Evolutionary conservation across 2,113 vertebrate species (phyloP).

Genomic region (Lynx canadensis): DNA sequence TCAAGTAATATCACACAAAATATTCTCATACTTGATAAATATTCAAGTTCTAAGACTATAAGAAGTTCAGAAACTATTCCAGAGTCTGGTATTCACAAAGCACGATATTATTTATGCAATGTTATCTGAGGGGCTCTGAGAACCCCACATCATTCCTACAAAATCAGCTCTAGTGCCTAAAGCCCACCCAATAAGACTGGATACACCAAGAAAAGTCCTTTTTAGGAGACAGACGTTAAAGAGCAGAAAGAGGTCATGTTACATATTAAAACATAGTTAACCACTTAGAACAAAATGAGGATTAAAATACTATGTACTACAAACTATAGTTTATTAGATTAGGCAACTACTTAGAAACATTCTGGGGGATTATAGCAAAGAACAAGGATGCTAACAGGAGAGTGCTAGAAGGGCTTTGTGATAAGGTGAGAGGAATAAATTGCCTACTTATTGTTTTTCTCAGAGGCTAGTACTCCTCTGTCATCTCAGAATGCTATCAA

Average conservation of each 20-base stretch:
- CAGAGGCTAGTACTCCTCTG: constrained; percentile 13
- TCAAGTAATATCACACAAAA: background rate
- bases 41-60: background rate
- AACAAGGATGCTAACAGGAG: background rate
- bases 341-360: background rate
- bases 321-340: background rate
- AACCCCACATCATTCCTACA: background rate
- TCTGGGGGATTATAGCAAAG: background rate
- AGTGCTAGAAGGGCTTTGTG: background rate
- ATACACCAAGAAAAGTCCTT: background rate
- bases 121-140: background rate
- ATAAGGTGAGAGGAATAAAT: constrained; percentile 18
- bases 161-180: background rate
- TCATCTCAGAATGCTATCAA: constrained; percentile 1
- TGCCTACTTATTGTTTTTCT: constrained; percentile 5
- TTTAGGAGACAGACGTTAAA: background rate
- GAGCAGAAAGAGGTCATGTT: background rate
- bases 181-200: background rate
- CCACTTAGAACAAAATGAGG: background rate
- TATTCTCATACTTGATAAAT: background rate
- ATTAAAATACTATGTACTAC: background rate
- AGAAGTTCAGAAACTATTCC: background rate
- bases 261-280: background rate
- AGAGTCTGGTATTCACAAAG: background rate
- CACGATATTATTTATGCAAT: background rate